Conservation (phyloP, 2,113 vertebrate genomes). For the Anarrhichthys ocellatus region DNA sequence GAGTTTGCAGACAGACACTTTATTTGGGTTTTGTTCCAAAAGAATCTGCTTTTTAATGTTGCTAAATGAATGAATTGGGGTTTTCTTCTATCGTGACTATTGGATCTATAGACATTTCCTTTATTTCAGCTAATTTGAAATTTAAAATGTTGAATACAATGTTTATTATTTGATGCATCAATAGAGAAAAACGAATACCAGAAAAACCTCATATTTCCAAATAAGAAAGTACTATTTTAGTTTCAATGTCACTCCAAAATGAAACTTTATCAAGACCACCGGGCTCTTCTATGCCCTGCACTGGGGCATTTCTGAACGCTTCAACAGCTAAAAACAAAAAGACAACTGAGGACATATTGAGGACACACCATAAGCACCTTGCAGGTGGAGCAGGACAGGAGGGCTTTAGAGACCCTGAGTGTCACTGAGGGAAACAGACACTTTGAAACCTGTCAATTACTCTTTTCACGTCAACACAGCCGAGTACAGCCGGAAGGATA, state of each 20-base stretch:
- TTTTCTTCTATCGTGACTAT: neutral
- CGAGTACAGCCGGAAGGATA: slow-evolving; percentile 32
- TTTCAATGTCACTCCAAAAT: neutral
- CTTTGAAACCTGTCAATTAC: slow-evolving; percentile 38
- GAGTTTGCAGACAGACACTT: neutral
- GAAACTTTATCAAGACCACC: neutral
- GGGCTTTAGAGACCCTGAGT: slow-evolving; percentile 18
- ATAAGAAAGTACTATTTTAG: neutral
- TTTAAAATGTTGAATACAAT: neutral
- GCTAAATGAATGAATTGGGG: neutral
- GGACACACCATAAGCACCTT: slow-evolving; percentile 16
- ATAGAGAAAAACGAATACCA: neutral
- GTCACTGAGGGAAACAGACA: slow-evolving; percentile 4
- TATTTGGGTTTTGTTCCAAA: neutral
- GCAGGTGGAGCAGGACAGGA: slow-evolving; percentile 25
- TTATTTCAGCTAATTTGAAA: neutral
- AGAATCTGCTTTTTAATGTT: neutral
- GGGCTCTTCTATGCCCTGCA: neutral
- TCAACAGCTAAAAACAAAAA: neutral
- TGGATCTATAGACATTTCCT: neutral
- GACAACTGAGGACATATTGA: slow-evolving; percentile 36
- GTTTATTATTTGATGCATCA: neutral
- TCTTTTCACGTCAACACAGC: slow-evolving; percentile 38
- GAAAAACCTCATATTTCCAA: neutral
- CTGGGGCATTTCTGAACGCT: neutral